Conservation (phyloP, 2,113 vertebrate species). For the Clarias batrachus region DNA sequence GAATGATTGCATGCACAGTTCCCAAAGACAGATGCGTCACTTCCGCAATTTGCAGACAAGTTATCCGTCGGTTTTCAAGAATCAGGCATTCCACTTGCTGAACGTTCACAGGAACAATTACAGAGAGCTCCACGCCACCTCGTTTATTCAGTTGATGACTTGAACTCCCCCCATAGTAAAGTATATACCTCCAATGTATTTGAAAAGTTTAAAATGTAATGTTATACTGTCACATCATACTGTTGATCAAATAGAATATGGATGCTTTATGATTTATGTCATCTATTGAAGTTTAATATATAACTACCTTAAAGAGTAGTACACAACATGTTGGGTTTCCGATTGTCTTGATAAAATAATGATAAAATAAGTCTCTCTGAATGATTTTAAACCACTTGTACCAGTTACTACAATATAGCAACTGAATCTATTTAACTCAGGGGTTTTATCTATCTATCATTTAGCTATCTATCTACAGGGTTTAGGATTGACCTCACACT, state of each 20-base stretch:
- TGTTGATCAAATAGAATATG: neutral
- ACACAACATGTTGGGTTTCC: neutral
- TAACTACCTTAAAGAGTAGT: neutral
- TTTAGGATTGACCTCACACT: neutral
- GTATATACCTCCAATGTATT: neutral
- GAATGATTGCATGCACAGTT: no score
- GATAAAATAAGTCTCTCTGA: neutral
- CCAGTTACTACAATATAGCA: neutral
- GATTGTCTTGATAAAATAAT: neutral
- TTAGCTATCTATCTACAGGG: neutral
- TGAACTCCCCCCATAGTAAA: no score
- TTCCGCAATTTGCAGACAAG: no score
- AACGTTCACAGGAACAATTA: no score
- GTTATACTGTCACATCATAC: neutral
- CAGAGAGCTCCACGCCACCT: no score
- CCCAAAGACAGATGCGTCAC: no score
- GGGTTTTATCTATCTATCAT: neutral
- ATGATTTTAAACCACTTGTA: neutral
- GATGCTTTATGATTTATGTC: neutral
- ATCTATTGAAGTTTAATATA: neutral
- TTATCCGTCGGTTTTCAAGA: no score
- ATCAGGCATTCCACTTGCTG: no score
- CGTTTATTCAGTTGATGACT: no score
- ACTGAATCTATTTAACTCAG: neutral
- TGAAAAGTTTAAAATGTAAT: neutral